A percentile compares a stretch with the other conserved stretches of the same genome.
Conservation (phyloP, 2,797 vertebrate genomes). For the Gymnothorax javanicus region DNA sequence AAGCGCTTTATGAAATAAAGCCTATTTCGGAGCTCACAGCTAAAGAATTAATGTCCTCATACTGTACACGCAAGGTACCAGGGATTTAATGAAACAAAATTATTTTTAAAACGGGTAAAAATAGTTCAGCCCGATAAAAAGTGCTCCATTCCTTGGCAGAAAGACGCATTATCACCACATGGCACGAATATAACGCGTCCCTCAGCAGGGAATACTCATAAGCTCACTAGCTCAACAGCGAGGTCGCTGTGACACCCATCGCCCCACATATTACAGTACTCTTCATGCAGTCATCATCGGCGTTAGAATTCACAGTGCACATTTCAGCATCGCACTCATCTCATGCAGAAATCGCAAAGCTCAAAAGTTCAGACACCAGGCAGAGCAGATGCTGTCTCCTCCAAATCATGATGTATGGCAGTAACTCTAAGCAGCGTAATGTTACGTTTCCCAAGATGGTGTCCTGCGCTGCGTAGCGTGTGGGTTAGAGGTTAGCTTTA, state of each 20-base stretch:
- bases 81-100: neutral
- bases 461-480: too few species aligned
- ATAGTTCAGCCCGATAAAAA: neutral
- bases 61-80: neutral
- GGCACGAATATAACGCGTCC: neutral
- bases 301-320: neutral
- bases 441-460: neutral
- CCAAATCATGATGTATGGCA: neutral
- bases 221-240: neutral
- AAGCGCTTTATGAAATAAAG: neutral
- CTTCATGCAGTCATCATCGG: neutral
- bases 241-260: too few species aligned
- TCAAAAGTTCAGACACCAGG: neutral
- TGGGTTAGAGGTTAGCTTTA: too few species aligned
- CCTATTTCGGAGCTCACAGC: neutral
- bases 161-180: neutral
- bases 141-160: neutral
- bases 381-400: neutral
- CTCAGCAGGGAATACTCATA: neutral
- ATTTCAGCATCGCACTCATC: neutral
- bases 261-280: neutral
- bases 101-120: neutral
- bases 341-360: neutral
- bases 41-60: neutral
- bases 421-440: neutral